Evolutionary conservation across 2,888 invertebrate genomes (phyloP).

Genomic region (Ophion ventricosus): DNA sequence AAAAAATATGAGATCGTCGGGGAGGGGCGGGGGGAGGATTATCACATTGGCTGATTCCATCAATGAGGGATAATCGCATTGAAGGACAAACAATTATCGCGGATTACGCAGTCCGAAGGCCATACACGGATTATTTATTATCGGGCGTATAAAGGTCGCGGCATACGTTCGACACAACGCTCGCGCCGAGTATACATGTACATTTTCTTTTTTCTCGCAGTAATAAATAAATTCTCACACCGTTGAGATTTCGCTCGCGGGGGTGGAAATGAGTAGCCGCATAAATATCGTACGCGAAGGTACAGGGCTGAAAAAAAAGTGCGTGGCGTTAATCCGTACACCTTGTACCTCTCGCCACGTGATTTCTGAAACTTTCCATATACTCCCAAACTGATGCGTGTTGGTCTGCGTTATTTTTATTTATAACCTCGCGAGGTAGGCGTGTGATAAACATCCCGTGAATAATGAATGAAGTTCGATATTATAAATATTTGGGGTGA

Average conservation of each 20-base stretch:
- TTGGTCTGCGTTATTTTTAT: slow-evolving; percentile 8
- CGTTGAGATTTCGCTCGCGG: background rate
- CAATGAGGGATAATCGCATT: background rate
- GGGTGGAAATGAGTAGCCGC: background rate
- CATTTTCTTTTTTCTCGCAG: background rate
- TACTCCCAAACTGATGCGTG: background rate
- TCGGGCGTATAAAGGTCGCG: background rate
- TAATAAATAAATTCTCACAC: background rate
- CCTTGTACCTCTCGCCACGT: background rate
- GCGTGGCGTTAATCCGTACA: background rate
- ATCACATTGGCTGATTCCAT: background rate
- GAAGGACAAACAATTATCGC: background rate
- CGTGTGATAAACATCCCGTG: slow-evolving; percentile 23
- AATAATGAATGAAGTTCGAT: slow-evolving; percentile 24
- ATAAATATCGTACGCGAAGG: background rate
- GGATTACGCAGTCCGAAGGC: background rate
- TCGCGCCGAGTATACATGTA: background rate
- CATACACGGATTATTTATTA: background rate
- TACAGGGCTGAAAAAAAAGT: background rate
- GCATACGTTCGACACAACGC: background rate
- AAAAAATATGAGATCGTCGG: background rate
- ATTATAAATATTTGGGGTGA: slow-evolving; percentile 26
- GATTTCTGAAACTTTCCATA: background rate
- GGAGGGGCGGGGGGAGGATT: background rate
- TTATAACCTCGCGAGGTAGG: background rate